Evolutionary conservation across 2,797 vertebrate genomes (phyloP), one percentile per base, ranked within the genome.

Genomic region (Acanthurus lineatus): DNA sequence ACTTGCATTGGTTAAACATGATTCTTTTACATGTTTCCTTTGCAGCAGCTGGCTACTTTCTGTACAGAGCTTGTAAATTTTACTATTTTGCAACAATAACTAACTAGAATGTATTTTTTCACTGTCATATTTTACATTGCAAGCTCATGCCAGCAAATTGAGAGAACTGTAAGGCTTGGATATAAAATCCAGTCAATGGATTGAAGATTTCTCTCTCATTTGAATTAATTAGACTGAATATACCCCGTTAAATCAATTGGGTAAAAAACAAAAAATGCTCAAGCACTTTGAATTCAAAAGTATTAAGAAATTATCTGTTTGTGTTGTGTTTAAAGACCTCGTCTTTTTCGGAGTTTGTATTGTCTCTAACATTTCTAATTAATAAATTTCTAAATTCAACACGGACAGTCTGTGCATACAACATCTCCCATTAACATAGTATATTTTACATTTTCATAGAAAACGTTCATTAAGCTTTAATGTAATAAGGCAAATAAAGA

Each of bases 221-320:
- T 88, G 61, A 82, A 71, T 38, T 1, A 5, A 76, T 86, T 83
- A 32, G 74, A 88, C 70, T 62, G 48, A 77, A 69, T 35, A 49
- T 2, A 59, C 42, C 71, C 66, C 11, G 32, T 66, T 84, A 49
- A 25, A 81, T 71, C n/a, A 59, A 8, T 9, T 10, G 60, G 68
- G 56, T 58, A 42, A 42, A 42, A 42, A 42, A 42, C 11, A 42
- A 42, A 87, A 85, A 44, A 14, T 9, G 75, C 82, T 88, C 12
- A 86, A 91, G 92, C 91, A 93, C 92, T 92, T 93, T 92, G 82
- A 88, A 84, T 79, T 81, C 20, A 83, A 73, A 87, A 84, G 77
- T 83, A 91, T 89, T 86, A 74, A 57, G 57, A 68, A 69, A 82
- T 25, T 16, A 74, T 69, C 19, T 0, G 19, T 84, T 72, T 73